Conservation (phyloP, 2,797 vertebrate species). For the Novumbra hubbsi region DNA sequence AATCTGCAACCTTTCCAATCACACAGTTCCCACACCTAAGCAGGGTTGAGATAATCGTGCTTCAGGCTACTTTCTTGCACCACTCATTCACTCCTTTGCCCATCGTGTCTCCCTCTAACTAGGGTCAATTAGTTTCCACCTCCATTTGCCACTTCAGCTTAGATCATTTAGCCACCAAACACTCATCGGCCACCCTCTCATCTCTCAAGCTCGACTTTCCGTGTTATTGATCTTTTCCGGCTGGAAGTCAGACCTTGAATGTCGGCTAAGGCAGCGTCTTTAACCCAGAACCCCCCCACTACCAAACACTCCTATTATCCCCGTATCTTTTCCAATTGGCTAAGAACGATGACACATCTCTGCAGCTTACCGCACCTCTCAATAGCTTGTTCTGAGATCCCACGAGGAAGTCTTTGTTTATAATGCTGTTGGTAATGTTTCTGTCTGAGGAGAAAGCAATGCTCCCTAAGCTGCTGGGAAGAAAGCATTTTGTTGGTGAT, state of each 20-base stretch:
- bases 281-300: constrained; percentile 17
- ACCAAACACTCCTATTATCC: constrained; percentile 45
- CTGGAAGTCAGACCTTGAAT: constrained; percentile 57
- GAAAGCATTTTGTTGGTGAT: constrained; percentile 38
- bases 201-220: constrained; percentile 47
- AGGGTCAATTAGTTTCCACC: constrained; percentile 21
- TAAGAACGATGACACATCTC: constrained; percentile 58
- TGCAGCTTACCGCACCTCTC: constrained; percentile 58
- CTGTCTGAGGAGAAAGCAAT: constrained; percentile 50
- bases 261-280: constrained; percentile 54
- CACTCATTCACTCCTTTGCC: not conserved
- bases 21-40: not conserved
- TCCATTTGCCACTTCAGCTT: constrained; percentile 25
- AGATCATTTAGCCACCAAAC: not conserved
- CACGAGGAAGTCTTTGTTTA: constrained; percentile 70
- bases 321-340: constrained; percentile 55
- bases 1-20: not conserved
- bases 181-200: constrained; percentile 23
- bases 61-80: not conserved
- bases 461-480: constrained; percentile 62
- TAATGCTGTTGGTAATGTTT: constrained; percentile 66
- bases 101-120: not conserved
- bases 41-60: not conserved
- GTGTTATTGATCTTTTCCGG: constrained; percentile 57
- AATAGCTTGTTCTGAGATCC: constrained; percentile 63